Percentiles rank a stretch among this genome's conserved stretches.
phyloP scores from a whole-genome alignment of 2,113 vertebrate species.

The Gymnocephalus cernua region DNA sequence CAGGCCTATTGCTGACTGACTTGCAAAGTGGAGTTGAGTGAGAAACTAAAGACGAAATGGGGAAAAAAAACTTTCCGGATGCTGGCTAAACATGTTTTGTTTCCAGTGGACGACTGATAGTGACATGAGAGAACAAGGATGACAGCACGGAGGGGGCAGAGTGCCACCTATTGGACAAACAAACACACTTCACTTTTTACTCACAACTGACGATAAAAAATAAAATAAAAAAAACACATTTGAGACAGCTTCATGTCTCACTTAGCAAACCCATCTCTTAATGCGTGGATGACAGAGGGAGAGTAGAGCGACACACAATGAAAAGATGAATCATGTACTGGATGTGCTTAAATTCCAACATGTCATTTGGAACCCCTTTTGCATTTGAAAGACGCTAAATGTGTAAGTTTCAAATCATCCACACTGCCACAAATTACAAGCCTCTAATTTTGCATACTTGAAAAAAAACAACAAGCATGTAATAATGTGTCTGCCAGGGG shows the following conservation, averaged over 20 bases:
- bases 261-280: not conserved
- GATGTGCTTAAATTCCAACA: not conserved
- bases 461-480: not conserved
- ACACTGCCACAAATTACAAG: not conserved
- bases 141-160: slow-evolving; percentile 59
- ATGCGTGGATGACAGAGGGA: not conserved
- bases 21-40: not conserved
- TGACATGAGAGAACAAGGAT: slow-evolving; percentile 10
- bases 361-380: not conserved
- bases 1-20: not conserved
- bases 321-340: not conserved
- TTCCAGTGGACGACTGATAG: slow-evolving; percentile 6
- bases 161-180: slow-evolving; percentile 80
- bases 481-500: slow-evolving; percentile 1
- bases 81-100: not conserved
- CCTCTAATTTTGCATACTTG: not conserved
- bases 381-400: not conserved
- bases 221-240: no score
- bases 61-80: not conserved
- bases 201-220: not conserved
- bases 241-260: not conserved
- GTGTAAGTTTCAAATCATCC: not conserved
- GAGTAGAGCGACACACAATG: not conserved
- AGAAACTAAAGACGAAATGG: not conserved
- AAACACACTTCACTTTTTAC: slow-evolving; percentile 33